phyloP scores from a whole-genome alignment of 2,113 vertebrate species.

The Podarcis raffonei region DNA sequence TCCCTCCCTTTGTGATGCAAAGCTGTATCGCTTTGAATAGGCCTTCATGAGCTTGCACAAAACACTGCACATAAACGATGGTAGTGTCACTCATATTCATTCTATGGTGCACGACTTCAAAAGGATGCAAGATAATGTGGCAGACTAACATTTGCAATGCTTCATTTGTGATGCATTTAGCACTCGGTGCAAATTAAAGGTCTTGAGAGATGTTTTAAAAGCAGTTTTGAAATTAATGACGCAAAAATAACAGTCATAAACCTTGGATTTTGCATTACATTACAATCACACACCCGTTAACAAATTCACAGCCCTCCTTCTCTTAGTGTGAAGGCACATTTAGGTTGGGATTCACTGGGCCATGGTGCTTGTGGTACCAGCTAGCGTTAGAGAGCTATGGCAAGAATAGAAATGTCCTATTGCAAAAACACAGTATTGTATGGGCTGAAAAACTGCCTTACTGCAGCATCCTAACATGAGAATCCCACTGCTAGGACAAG shows the following conservation, averaged over 20 bases:
- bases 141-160: constrained; percentile 51
- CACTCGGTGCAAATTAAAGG: neutral
- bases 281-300: too few species aligned
- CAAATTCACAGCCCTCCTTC: too few species aligned
- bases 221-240: neutral
- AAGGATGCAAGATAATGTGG: constrained; percentile 63
- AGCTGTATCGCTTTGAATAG: constrained; percentile 61
- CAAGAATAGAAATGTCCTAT: neutral
- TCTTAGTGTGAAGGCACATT: neutral
- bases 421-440: neutral
- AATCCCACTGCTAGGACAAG: too few species aligned
- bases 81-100: constrained; percentile 40
- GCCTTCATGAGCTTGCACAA: constrained; percentile 42
- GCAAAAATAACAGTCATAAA: constrained; percentile 48
- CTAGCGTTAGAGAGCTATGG: neutral
- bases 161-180: neutral
- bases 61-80: constrained; percentile 57
- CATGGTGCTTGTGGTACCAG: neutral
- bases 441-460: neutral
- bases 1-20: constrained; percentile 62
- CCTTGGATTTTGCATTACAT: constrained; percentile 22
- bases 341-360: neutral
- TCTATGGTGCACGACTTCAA: constrained; percentile 45
- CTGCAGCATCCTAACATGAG: too few species aligned
- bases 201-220: neutral